Base-by-base conservation (phyloP, 2,888 invertebrate genomes). In the Dynastes grantii region DNA sequence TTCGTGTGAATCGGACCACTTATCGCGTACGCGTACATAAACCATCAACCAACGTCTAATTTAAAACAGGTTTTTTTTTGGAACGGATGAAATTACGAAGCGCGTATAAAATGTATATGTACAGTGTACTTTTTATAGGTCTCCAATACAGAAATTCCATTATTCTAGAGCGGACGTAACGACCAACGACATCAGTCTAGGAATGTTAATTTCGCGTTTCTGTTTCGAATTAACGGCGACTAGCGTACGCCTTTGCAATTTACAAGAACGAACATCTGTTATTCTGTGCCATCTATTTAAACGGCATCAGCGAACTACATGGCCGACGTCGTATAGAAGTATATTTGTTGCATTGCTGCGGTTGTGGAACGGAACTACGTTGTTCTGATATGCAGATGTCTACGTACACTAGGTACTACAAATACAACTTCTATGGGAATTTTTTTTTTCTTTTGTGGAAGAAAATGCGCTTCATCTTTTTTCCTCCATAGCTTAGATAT, bases 121-220 rank as follows among this genome's bases (percentile, higher is more conserved):
- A 11, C 45, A 45, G 45, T 45, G 45, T 63, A 29, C 29, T 32
- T 11, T 32, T 29, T 63, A 13, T 29, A 29, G 63, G 49, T 51
- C 68, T 58, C 27, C 45, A n/a, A 22, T 45, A 75, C 45, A 75
- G 61, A 58, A 22, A 27, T 27, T 61, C 27, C 73, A 61, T 75
- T 75, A 61, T 75, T 63, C 8, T 55, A 37, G 71, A 37, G 22
- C 65, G 32, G 49, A 37, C 37, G 65, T 65, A 68, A 27, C 27
- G 45, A 75, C 45, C 61, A 71, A 51, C 71, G 22, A 61, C 73
- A 29, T 61, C 45, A 27, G 61, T 58, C 73, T 45, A 40, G 73
- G 45, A 75, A 61, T 75, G 73, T 75, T 75, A 61, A 75, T 75
- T 75, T 75, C 61, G 73, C 73, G 49, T 75, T 75, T 40, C 61